phyloP scores from a whole-genome alignment of 1,140 invertebrate species.

The Cydia splendana region DNA sequence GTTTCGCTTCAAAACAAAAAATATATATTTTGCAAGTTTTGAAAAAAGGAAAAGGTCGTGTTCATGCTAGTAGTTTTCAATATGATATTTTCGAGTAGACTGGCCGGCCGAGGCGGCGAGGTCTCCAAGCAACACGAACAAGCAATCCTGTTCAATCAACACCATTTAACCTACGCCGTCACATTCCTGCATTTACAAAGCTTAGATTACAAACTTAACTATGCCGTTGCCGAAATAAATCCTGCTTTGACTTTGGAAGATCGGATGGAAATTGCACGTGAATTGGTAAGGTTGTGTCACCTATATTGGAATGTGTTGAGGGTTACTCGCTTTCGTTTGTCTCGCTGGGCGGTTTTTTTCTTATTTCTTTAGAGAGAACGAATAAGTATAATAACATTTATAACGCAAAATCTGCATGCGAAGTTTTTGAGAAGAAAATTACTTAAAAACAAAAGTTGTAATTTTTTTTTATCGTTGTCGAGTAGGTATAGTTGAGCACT shows the following conservation, averaged over 20 bases:
- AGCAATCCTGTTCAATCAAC: slow-evolving; percentile 9
- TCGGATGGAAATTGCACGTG: neutral
- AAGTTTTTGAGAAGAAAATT: too few species aligned
- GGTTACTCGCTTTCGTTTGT: slow-evolving; percentile 2
- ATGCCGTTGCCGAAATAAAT: neutral
- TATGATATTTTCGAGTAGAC: neutral
- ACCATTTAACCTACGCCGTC: slow-evolving; percentile 7
- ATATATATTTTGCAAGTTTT: too few species aligned
- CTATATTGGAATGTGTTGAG: slow-evolving; percentile 4
- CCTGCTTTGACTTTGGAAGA: neutral
- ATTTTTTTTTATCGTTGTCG: too few species aligned
- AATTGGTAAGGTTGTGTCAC: slow-evolving; percentile 2
- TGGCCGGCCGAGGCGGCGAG: neutral
- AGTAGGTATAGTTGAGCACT: too few species aligned
- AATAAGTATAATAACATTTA: too few species aligned
- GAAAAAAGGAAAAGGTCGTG: too few species aligned
- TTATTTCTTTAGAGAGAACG: neutral
- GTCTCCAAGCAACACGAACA: neutral
- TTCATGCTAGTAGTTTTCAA: too few species aligned
- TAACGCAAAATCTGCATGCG: too few species aligned
- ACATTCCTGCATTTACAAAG: slow-evolving; percentile 14
- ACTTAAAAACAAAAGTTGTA: too few species aligned
- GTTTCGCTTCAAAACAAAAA: too few species aligned
- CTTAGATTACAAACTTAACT: slow-evolving; percentile 7
- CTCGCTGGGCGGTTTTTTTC: neutral